Conservation (phyloP, 2,797 vertebrate genomes). For the Acanthurus leucopareius region DNA sequence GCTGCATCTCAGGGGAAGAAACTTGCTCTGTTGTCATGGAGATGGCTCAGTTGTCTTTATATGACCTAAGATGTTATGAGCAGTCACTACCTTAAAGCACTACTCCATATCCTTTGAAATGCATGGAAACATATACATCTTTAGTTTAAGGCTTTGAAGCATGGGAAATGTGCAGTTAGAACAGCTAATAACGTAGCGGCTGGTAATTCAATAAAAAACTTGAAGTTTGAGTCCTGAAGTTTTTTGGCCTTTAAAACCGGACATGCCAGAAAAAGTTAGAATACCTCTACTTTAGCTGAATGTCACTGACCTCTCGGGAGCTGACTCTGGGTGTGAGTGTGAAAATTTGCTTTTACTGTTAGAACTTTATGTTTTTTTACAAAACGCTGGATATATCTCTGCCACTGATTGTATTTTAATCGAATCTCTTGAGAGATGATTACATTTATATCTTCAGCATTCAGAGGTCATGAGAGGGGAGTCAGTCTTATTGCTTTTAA, state of each 20-base stretch:
- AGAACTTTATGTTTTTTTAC: neutral
- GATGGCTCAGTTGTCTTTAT: conserved; percentile 1
- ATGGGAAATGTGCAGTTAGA: too few species aligned
- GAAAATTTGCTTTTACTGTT: conserved; percentile 10
- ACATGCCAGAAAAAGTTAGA: too few species aligned
- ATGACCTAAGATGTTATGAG: neutral
- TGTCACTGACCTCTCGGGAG: neutral
- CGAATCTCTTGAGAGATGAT: conserved; percentile 14
- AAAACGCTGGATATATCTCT: conserved; percentile 5
- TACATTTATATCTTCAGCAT: conserved; percentile 41
- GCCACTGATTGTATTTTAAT: conserved; percentile 8
- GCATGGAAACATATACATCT: neutral
- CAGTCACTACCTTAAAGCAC: neutral
- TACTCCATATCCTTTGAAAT: neutral
- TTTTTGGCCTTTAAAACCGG: too few species aligned
- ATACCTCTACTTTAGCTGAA: too few species aligned
- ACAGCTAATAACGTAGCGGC: too few species aligned
- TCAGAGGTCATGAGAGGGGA: conserved; percentile 35
- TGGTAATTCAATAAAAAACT: too few species aligned
- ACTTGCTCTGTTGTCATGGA: conserved; percentile 13
- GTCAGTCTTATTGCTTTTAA: conserved; percentile 43
- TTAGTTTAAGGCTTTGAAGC: too few species aligned
- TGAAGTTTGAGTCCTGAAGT: too few species aligned
- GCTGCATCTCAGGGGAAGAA: neutral
- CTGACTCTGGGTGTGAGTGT: neutral